Evolutionary conservation across 2,888 invertebrate genomes (phyloP), one percentile per base, ranked within the genome.

Genomic region (Epinotia demarniana): DNA sequence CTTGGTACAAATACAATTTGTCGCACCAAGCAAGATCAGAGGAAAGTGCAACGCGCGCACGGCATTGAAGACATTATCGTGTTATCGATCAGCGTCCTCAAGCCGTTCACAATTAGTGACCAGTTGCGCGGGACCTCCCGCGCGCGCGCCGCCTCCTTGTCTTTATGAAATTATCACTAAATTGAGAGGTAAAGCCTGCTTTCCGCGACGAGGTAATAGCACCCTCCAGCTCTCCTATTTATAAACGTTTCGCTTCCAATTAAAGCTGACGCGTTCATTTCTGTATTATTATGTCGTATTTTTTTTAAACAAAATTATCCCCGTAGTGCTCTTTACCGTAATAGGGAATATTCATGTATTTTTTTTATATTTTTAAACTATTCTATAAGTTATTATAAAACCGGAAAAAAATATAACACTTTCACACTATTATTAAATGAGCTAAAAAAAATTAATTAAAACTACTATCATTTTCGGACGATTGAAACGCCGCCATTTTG

Each of bases 151-250:
- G 77, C 79, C 85, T 80, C 75, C 81, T 81, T 77, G 85, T 81
- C 83, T 87, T 90, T 89, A 90, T 90, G 89, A 89, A 92, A 91
- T 91, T 90, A 92, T 90, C 90, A 87, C 88, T 87, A 88, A 91
- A 92, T 92, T 92, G 90, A 92, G 92, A 90, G 89, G 91, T 92
- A 92, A 91, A 89, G 84, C 86, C 86, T 79, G 83, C 84, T 86
- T 81, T 82, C 84, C 88, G 91, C 88, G 92, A 92, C 90, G 87
- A 84, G 88, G 86, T 92, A 92, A 92, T 92, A 86, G 83, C 84
- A 80, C 82, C 87, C 84, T 82, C 82, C 81, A 83, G 88, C 81
- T 84, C 81, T 86, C 88, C 90, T 91, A 90, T 90, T 90, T 88
- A 88, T 84, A 84, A 81, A 27, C 43, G 77, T 77, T 84, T 81